Evolutionary conservation across 2,797 vertebrate genomes (phyloP).

Genomic region (Kryptopterus vitreolus): DNA sequence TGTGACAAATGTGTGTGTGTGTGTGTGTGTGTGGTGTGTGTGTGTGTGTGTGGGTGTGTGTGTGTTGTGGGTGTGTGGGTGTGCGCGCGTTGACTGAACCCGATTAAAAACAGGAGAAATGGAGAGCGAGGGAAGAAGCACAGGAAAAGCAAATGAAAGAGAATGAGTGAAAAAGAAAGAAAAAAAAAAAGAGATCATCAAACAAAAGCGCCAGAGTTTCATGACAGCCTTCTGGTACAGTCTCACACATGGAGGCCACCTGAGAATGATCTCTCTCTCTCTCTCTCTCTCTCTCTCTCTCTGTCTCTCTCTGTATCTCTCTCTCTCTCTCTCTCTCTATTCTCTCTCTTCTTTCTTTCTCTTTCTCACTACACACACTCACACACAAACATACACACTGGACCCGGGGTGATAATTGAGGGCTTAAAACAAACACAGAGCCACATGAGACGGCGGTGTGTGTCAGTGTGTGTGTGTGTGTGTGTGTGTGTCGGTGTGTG

Average conservation of each 20-base stretch:
- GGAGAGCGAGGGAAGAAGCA: background rate
- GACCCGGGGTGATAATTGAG: conserved; percentile 40
- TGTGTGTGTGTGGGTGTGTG: no score
- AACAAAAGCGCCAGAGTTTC: conserved; percentile 10
- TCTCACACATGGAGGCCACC: conserved; percentile 54
- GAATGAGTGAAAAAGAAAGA: conserved; percentile 27
- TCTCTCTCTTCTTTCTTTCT: no score
- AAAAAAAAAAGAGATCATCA: conserved; percentile 25
- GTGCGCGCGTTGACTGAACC: background rate
- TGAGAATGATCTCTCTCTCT: conserved; percentile 40
- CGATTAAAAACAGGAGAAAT: conserved; percentile 1
- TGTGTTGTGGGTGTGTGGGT: no score
- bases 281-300: background rate
- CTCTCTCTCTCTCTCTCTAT: background rate
- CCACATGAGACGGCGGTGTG: conserved; percentile 28
- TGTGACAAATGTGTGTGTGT: no score
- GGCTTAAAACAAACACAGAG: conserved; percentile 48
- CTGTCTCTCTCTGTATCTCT: background rate
- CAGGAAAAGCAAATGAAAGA: background rate
- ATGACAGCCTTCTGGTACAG: background rate
- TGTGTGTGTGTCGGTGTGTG: conserved; percentile 2
- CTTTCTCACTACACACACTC: background rate
- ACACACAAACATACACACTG: conserved; percentile 10
- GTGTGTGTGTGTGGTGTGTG: no score
- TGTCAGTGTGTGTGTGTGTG: background rate